Conservation (phyloP, 2,888 invertebrate species). For the Polydrusus cervinus region DNA sequence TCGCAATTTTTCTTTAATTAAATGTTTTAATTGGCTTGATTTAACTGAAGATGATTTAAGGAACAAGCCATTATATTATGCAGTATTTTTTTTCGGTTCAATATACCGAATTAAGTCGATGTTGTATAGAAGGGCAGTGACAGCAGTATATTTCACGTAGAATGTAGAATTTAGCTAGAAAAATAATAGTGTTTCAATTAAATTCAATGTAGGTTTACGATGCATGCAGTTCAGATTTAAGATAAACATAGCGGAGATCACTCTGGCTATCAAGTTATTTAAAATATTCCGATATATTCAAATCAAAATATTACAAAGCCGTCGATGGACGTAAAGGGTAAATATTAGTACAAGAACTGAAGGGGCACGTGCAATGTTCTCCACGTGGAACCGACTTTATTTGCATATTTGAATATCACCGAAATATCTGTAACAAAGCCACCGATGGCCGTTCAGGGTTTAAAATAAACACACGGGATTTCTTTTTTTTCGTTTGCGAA, state of each 20-base stretch:
- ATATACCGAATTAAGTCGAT: not conserved
- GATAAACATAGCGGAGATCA: not conserved
- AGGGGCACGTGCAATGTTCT: constrained; percentile 51
- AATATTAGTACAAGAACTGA: constrained; percentile 63
- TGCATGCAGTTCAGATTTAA: not conserved
- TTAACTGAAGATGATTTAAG: constrained; percentile 10
- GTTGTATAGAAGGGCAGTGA: no score
- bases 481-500: not conserved
- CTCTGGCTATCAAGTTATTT: constrained; percentile 15
- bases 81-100: not conserved
- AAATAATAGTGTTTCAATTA: no score
- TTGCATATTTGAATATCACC: constrained; percentile 49
- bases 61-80: not conserved
- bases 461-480: constrained; percentile 41
- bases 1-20: constrained; percentile 45
- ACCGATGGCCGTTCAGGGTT: constrained; percentile 15
- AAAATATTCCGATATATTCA: constrained; percentile 44
- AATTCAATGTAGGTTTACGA: no score
- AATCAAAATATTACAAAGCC: constrained; percentile 43
- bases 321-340: constrained; percentile 59
- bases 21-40: constrained; percentile 37
- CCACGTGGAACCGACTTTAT: constrained; percentile 29
- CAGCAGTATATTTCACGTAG: no score
- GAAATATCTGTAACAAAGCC: constrained; percentile 43
- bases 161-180: no score